Evolutionary conservation across 2,888 invertebrate species (phyloP).

Genomic region (Helleia helle): DNA sequence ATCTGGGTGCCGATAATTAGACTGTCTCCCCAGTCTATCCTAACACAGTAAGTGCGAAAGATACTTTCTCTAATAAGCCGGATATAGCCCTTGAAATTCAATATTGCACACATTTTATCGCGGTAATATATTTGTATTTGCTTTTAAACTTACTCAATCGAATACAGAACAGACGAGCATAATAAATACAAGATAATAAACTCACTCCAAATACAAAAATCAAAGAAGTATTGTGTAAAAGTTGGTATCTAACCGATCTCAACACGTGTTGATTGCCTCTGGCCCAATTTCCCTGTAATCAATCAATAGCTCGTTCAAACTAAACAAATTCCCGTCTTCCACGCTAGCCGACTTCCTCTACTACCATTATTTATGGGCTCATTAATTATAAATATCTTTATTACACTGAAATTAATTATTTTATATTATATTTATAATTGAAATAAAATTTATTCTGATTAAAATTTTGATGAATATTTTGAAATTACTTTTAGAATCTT

Average conservation of each 20-base stretch:
- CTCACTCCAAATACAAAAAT: not conserved
- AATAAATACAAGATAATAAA: conserved; percentile 4
- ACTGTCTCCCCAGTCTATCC: too few relatives aligned
- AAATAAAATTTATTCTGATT: not conserved
- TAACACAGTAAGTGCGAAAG: too few relatives aligned
- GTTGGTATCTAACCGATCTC: conserved; percentile 3
- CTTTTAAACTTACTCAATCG: too few relatives aligned
- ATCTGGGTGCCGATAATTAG: too few relatives aligned
- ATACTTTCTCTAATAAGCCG: too few relatives aligned
- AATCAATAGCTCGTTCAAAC: conserved; percentile 46
- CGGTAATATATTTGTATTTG: too few relatives aligned
- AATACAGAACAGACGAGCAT: too few relatives aligned
- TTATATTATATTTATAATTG: not conserved
- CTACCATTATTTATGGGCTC: conserved; percentile 6
- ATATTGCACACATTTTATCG: too few relatives aligned
- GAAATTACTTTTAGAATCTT: too few relatives aligned
- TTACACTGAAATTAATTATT: not conserved
- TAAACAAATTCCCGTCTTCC: conserved; percentile 39
- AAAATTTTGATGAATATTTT: too few relatives aligned
- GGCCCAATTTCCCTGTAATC: conserved; percentile 46
- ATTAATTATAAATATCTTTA: conserved; percentile 9
- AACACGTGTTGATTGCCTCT: conserved; percentile 48
- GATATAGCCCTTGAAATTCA: too few relatives aligned
- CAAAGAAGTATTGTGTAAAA: conserved; percentile 1
- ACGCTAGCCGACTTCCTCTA: conserved; percentile 15